phyloP scores from a whole-genome alignment of 2,888 invertebrate genomes.

The Oligia latruncula region DNA sequence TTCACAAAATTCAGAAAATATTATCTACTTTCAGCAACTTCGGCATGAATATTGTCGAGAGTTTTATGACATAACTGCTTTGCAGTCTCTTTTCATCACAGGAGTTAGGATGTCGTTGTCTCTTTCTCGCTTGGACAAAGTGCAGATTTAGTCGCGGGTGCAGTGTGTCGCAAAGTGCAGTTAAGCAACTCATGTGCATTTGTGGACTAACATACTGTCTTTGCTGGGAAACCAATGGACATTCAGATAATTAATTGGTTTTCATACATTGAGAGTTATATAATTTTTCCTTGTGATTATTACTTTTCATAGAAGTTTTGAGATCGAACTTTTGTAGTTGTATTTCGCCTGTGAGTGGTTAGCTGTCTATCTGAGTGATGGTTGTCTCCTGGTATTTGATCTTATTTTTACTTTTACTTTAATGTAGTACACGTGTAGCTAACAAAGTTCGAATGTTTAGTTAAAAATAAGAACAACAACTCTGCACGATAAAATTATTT shows the following conservation, averaged over 20 bases:
- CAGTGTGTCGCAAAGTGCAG: conserved; percentile 58
- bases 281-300: not conserved
- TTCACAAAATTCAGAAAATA: conserved; percentile 52
- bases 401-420: not conserved
- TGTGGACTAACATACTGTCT: conserved; percentile 57
- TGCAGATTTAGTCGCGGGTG: conserved; percentile 55
- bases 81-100: conserved; percentile 17
- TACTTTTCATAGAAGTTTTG: conserved; percentile 2
- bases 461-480: not conserved
- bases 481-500: not conserved
- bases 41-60: conserved; percentile 42
- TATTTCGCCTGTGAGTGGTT: not conserved
- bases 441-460: not conserved
- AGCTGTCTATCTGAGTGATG: conserved; percentile 8
- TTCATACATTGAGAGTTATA: conserved; percentile 19
- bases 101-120: conserved; percentile 6
- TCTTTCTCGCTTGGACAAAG: conserved; percentile 35
- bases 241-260: conserved; percentile 56
- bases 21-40: conserved; percentile 56
- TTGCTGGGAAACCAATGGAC: conserved; percentile 53
- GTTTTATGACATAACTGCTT: conserved; percentile 39
- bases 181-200: conserved; percentile 65
- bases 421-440: not conserved
- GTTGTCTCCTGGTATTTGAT: not conserved
- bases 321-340: not conserved